Percentiles rank a stretch among this genome's conserved stretches.
phyloP scores from a whole-genome alignment of 2,797 vertebrate species.

The Remorina albescens region DNA sequence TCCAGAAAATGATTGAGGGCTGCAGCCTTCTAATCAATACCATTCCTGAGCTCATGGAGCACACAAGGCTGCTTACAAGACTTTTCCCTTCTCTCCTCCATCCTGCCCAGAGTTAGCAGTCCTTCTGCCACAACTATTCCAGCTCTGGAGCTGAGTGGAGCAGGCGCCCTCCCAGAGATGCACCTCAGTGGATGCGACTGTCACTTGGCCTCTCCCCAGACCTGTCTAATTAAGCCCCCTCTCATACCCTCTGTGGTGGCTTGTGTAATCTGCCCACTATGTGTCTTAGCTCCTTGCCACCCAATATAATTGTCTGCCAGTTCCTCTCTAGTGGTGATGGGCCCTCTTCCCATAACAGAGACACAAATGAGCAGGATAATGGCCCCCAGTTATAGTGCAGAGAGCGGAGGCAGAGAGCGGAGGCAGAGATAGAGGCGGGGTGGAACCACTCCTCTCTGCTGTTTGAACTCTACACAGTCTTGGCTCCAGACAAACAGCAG shows the following conservation, averaged over 20 bases:
- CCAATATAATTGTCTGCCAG: slow-evolving; percentile 89
- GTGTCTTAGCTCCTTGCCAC: slow-evolving; percentile 89
- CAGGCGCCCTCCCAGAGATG: slow-evolving; percentile 85
- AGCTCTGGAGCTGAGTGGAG: slow-evolving; percentile 80
- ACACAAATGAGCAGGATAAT: slow-evolving; percentile 85
- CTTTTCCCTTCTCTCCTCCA: slow-evolving; percentile 73
- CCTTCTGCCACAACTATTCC: slow-evolving; percentile 87
- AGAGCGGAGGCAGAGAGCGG: slow-evolving; percentile 70
- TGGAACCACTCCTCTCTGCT: slow-evolving; percentile 81
- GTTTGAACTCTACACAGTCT: slow-evolving; percentile 83
- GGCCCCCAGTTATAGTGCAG: slow-evolving; percentile 81
- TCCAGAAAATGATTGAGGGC: slow-evolving; percentile 61
- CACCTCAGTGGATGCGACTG: slow-evolving; percentile 79
- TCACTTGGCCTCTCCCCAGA: slow-evolving; percentile 85
- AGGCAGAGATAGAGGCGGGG: slow-evolving; percentile 75
- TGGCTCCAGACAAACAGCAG: slow-evolving; percentile 80
- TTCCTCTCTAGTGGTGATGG: slow-evolving; percentile 83
- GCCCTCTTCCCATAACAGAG: slow-evolving; percentile 83
- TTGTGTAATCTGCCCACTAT: slow-evolving; percentile 93
- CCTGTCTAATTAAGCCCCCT: slow-evolving; percentile 90
- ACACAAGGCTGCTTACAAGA: slow-evolving; percentile 77
- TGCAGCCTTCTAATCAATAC: slow-evolving; percentile 80
- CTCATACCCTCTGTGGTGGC: slow-evolving; percentile 90
- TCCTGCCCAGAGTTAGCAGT: slow-evolving; percentile 78
- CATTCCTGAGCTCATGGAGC: slow-evolving; percentile 75